Base-by-base conservation (phyloP, 53 echinoderm and acorn worm species). In the Echinometra lucunter region DNA sequence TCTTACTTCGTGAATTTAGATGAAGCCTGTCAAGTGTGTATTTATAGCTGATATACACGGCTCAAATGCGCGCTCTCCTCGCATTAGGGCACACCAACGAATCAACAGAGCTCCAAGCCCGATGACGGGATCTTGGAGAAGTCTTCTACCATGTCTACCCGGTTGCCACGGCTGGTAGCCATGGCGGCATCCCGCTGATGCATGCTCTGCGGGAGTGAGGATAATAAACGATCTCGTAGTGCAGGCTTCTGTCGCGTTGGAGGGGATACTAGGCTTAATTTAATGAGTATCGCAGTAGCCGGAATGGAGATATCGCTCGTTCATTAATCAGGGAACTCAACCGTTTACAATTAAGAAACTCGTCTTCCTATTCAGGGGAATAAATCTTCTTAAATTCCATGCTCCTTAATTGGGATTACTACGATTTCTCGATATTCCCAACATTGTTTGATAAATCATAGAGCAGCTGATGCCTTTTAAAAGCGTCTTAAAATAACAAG, bases 271-370 rank as follows among this genome's bases (percentile, higher is more conserved):
- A 6, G 17, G 37, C 63, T 89, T 89, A 89, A 89, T 89, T 89
- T 89, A 89, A 89, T 89, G 89, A 89, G 89, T 40, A 57, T 89
- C 21, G 58, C 89, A 89, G 89, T 57, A 89, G 89, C 89, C 89
- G 89, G 37, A 11, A 40, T 63, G 89, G 60, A 89, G 89, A 57
- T 60, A 89, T 89, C 89, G 60, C 60, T 57, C 89, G 42, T 63
- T 91, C 91, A 69, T 91, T 91, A 91, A 91, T 66, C 66, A 58
- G 30, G 27, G 44, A 91, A 91, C 58, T 91, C 91, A 91, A 91
- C 63, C 91, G 69, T 91, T 91, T 67, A 91, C 91, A 91, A 91
- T 91, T 91, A 60, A 60, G 90, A 90, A 85, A 47, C 85, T 49
- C 85, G 85, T 85, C 85, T 85, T 85, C 85, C 85, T 85, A 49